Evolutionary conservation across 2,888 invertebrate genomes (phyloP).

Genomic region (Carpatolechia fugitivella): DNA sequence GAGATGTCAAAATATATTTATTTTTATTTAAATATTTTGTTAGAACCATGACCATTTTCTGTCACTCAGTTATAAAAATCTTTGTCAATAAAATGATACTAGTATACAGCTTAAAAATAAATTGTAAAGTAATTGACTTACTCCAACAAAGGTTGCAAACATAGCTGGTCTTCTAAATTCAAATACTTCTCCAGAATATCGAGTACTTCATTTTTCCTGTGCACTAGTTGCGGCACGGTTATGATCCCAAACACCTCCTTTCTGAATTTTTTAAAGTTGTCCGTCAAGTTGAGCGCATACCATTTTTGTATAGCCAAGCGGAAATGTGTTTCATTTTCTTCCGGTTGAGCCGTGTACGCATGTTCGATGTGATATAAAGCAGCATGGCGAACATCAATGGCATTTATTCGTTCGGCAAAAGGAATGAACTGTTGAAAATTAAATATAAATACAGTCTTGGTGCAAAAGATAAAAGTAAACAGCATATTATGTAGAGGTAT

Average conservation of each 20-base stretch:
- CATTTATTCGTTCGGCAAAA: slow-evolving; percentile 91
- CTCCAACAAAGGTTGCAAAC: slow-evolving; percentile 91
- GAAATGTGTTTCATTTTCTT: slow-evolving; percentile 88
- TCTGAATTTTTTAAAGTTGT: slow-evolving; percentile 88
- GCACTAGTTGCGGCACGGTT: slow-evolving; percentile 91
- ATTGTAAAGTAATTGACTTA: slow-evolving; percentile 73
- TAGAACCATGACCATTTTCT: no score
- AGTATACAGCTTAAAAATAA: no score
- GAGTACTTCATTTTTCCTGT: slow-evolving; percentile 88
- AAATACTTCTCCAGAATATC: slow-evolving; percentile 86
- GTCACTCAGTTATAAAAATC: no score
- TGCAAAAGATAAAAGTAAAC: slow-evolving; percentile 11
- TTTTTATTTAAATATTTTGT: no score
- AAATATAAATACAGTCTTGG: not conserved
- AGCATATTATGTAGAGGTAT: not conserved
- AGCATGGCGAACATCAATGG: slow-evolving; percentile 89
- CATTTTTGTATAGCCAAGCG: slow-evolving; percentile 91
- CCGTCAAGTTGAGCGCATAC: slow-evolving; percentile 91
- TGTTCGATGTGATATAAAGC: slow-evolving; percentile 92
- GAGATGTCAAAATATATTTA: no score
- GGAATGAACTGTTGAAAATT: slow-evolving; percentile 85
- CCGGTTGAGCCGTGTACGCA: slow-evolving; percentile 84
- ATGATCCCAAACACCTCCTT: slow-evolving; percentile 86
- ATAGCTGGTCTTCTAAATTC: slow-evolving; percentile 83
- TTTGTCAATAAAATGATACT: no score